These are phyloP conservation scores for Ellobium chinense DNA, from an alignment of 2,888 invertebrate species.

Conservation along the genomic window DNA sequence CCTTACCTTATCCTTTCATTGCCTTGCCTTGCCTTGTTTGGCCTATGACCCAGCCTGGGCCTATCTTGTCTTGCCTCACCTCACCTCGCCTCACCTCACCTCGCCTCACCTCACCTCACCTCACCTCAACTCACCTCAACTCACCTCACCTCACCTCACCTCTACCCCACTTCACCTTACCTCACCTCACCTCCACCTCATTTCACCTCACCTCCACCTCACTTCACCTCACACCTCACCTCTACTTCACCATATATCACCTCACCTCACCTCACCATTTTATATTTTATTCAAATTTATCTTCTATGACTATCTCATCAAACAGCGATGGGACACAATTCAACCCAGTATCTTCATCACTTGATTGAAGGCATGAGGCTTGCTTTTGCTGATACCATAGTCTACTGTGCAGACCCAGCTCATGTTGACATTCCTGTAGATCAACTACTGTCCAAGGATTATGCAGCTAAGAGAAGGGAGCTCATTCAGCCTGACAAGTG, in stretches of 20 bases:
- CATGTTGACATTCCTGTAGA: conserved; percentile 68
- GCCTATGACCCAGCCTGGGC: too few relatives aligned
- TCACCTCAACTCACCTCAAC: too few relatives aligned
- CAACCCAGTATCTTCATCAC: conserved; percentile 77
- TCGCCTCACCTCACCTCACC: too few relatives aligned
- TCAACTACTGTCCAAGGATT: conserved; percentile 74
- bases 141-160: too few relatives aligned
- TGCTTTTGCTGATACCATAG: conserved; percentile 76
- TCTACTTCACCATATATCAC: background rate
- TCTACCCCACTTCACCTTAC: too few relatives aligned
- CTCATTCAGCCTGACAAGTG: conserved; percentile 69
- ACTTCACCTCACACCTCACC: too few relatives aligned
- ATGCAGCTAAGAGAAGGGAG: conserved; percentile 73
- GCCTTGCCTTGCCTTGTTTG: too few relatives aligned
- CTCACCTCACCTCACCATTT: background rate
- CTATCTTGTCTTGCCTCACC: too few relatives aligned
- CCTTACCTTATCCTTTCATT: too few relatives aligned
- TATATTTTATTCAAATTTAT: conserved; percentile 16
- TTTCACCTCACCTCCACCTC: too few relatives aligned
- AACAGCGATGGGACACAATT: conserved; percentile 76
- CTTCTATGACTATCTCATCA: conserved; percentile 13
- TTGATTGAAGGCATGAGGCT: conserved; percentile 77
- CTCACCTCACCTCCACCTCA: too few relatives aligned
- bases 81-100: too few relatives aligned
- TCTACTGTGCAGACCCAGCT: conserved; percentile 75